These are phyloP conservation scores for Girardia tigrina DNA, from an alignment of 2,888 invertebrate species.

Conservation along the genomic window DNA sequence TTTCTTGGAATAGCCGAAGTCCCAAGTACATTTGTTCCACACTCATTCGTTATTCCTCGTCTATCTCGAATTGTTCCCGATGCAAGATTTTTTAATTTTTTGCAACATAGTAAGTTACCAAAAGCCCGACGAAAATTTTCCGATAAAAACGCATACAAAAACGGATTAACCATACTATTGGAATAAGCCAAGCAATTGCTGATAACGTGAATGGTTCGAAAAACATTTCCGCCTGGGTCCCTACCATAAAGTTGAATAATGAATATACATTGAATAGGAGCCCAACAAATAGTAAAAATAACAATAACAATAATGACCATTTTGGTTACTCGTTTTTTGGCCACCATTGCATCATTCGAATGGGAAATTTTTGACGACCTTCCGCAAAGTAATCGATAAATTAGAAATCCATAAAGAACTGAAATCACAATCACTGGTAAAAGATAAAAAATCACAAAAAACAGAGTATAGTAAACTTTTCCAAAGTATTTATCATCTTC, in stretches of 20 bases:
- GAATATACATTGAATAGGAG: conserved; percentile 68
- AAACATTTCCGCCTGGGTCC: conserved; percentile 57
- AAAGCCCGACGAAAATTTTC: conserved; percentile 85
- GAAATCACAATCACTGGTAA: conserved; percentile 72
- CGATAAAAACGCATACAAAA: conserved; percentile 79
- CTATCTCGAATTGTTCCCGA: background rate
- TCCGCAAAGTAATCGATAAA: conserved; percentile 70
- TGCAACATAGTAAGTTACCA: conserved; percentile 46
- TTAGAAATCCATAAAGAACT: conserved; percentile 73
- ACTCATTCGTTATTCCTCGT: background rate
- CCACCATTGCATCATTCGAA: conserved; percentile 66
- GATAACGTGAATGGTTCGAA: conserved; percentile 51
- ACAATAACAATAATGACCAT: conserved; percentile 80
- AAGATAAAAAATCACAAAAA: conserved; percentile 74
- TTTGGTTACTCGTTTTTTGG: conserved; percentile 73
- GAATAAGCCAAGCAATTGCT: conserved; percentile 61
- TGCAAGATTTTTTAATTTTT: background rate
- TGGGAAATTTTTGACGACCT: conserved; percentile 55
- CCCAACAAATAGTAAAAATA: conserved; percentile 82
- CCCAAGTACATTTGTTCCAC: background rate
- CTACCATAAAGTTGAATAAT: conserved; percentile 61
- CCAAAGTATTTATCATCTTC: conserved; percentile 32
- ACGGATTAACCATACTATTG: conserved; percentile 84
- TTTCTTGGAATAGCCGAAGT: background rate
- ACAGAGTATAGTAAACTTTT: conserved; percentile 45